Percentiles rank a stretch among this genome's conserved stretches.
Evolutionary conservation across 2,888 invertebrate genomes (phyloP).

Genomic region (Drosophila melanocephala): DNA sequence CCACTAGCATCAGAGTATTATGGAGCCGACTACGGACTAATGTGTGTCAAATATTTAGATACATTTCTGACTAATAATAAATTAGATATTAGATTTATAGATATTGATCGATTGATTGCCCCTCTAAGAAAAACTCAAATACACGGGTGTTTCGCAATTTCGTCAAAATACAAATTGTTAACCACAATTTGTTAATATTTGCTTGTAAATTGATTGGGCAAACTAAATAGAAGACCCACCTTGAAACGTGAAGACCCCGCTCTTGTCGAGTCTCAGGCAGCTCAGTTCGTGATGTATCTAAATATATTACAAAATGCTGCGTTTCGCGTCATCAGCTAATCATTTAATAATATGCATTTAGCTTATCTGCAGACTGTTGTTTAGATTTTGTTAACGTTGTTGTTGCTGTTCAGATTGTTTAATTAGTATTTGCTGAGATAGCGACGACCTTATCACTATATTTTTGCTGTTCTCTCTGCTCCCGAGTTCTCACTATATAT

Average conservation of each 20-base stretch:
- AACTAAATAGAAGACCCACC: constrained; percentile 28
- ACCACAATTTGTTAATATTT: constrained; percentile 38
- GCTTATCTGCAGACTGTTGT: constrained; percentile 65
- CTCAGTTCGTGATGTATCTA: constrained; percentile 3
- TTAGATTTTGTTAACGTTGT: constrained; percentile 28
- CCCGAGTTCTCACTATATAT: constrained; percentile 28
- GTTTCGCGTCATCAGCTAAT: constrained; percentile 46
- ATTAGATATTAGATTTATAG: not conserved
- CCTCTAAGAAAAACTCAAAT: not conserved
- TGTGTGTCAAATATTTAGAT: not conserved
- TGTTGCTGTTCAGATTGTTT: constrained; percentile 47
- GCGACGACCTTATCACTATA: constrained; percentile 56
- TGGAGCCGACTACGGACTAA: not conserved
- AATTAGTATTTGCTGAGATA: constrained; percentile 68
- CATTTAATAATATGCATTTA: constrained; percentile 68
- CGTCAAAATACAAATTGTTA: not conserved
- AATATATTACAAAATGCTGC: constrained; percentile 21
- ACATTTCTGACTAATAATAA: not conserved
- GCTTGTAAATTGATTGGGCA: constrained; percentile 46
- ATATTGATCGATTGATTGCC: constrained; percentile 11
- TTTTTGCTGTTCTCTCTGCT: constrained; percentile 33
- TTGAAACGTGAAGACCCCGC: constrained; percentile 14
- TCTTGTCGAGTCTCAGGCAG: not conserved
- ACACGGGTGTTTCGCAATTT: not conserved
- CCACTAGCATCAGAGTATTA: not conserved